Evolutionary conservation across 2,797 vertebrate genomes (phyloP).

Genomic region (Apogon talboti): DNA sequence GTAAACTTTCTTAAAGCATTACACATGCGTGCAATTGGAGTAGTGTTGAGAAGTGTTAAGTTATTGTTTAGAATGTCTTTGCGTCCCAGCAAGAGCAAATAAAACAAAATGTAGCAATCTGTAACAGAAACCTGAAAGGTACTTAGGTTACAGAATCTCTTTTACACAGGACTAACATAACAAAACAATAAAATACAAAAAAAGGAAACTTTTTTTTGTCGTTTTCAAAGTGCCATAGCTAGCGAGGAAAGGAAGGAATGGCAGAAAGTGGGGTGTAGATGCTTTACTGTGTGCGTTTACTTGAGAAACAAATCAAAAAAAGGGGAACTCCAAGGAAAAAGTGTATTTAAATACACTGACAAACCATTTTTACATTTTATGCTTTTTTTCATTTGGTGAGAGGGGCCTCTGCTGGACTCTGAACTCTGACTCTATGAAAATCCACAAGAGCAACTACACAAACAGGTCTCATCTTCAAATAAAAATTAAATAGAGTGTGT

Average conservation of each 20-base stretch:
- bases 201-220: slow-evolving; percentile 49
- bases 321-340: slow-evolving; percentile 73
- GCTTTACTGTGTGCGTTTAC: slow-evolving; percentile 81
- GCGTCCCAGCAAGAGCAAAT: slow-evolving; percentile 77
- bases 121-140: slow-evolving; percentile 77
- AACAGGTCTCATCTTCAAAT: slow-evolving; percentile 45
- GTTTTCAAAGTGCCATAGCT: slow-evolving; percentile 88
- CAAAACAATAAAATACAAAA: slow-evolving; percentile 51
- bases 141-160: slow-evolving; percentile 69
- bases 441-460: slow-evolving; percentile 55
- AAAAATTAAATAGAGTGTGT: slow-evolving; percentile 29
- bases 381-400: slow-evolving; percentile 71
- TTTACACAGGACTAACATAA: slow-evolving; percentile 74
- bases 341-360: slow-evolving; percentile 74
- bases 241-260: slow-evolving; percentile 72
- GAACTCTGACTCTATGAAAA: slow-evolving; percentile 70
- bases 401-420: slow-evolving; percentile 74
- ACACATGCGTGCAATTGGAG: slow-evolving; percentile 75
- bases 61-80: slow-evolving; percentile 85
- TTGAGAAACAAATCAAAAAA: slow-evolving; percentile 78
- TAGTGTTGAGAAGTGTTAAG: slow-evolving; percentile 74
- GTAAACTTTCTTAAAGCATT: slow-evolving; percentile 77
- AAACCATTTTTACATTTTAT: slow-evolving; percentile 73
- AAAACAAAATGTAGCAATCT: slow-evolving; percentile 82
- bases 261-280: slow-evolving; percentile 71